Evolutionary conservation across 2,888 invertebrate species (phyloP).

Genomic region (Ophonus ardosiacus): DNA sequence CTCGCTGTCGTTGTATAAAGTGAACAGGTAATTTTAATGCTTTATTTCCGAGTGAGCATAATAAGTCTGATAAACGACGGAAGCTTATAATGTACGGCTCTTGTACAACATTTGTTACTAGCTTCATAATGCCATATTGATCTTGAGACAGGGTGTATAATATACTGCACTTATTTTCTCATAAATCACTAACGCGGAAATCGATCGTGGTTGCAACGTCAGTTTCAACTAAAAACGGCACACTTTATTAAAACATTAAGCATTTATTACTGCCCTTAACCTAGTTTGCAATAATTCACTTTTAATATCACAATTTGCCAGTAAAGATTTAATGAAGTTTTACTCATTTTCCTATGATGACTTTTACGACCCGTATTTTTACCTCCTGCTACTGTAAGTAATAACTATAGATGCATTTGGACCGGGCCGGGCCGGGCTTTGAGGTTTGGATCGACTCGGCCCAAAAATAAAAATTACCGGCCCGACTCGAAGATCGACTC

Average conservation of each 20-base stretch:
- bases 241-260: conserved; percentile 28
- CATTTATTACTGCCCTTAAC: neutral
- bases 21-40: neutral
- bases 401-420: too few species aligned
- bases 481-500: too few species aligned
- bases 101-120: conserved; percentile 7
- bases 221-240: neutral
- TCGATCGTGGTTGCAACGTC: conserved; percentile 9
- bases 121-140: conserved; percentile 15
- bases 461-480: too few species aligned
- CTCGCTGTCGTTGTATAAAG: neutral
- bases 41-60: neutral
- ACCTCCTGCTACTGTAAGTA: too few species aligned
- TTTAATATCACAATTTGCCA: neutral
- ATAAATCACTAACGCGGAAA: conserved; percentile 5
- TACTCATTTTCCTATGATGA: too few species aligned
- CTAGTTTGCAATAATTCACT: neutral
- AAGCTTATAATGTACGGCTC: neutral
- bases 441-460: too few species aligned
- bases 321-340: neutral
- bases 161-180: conserved; percentile 32
- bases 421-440: too few species aligned
- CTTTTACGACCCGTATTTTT: too few species aligned
- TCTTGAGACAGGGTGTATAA: conserved; percentile 16
- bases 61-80: neutral